Evolutionary conservation across 2,797 vertebrate genomes (phyloP), one percentile per base, ranked within the genome.

Genomic region (Helostoma temminkii): DNA sequence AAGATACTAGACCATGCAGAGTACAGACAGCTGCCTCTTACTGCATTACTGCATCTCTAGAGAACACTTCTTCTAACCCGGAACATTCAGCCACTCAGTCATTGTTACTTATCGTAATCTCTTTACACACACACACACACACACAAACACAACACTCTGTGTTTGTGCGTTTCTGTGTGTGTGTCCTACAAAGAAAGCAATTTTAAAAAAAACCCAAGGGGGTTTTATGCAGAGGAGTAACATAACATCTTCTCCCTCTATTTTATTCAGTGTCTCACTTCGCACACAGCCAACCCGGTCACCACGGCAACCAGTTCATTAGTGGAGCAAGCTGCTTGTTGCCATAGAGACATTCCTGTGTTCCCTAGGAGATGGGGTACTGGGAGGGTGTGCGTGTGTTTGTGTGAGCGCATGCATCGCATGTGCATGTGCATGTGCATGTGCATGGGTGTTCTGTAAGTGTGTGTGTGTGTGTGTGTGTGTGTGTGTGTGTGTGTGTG

Each of bases 251-350:
- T 85, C 75, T 72, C 74, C 45, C 68, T 78, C 66, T 80, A 48
- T 84, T 87, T 86, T 82, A 77, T 88, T 91, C 84, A 80, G 66
- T 63, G 25, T 91, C 77, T 89, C 82, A 66, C 34, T 86, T 82
- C 74, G 62, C 52, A 59, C 90, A 95, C 94, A 94, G 93, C 90
- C 93, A 90, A 90, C 86, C 87, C 68, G 16, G 88, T 94, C 80
- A 9, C 91, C 88, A 89, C 21, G 83, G 88, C 87, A 94, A 94
- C 94, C 93, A 41, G 85, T 91, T 94, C 93, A 94, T 94, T 93
- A 93, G 86, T 67, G 64, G 92, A 93, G 92, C 90, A 94, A 94
- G 92, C 92, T 88, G 90, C 93, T 91, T 91, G 93, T 95, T 95
- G 89, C 93, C 91, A 93, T 93, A 83, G 94, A 91, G 91, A 94